Evolutionary conservation across 2,888 invertebrate genomes (phyloP).

Genomic region (Drosophila robusta): DNA sequence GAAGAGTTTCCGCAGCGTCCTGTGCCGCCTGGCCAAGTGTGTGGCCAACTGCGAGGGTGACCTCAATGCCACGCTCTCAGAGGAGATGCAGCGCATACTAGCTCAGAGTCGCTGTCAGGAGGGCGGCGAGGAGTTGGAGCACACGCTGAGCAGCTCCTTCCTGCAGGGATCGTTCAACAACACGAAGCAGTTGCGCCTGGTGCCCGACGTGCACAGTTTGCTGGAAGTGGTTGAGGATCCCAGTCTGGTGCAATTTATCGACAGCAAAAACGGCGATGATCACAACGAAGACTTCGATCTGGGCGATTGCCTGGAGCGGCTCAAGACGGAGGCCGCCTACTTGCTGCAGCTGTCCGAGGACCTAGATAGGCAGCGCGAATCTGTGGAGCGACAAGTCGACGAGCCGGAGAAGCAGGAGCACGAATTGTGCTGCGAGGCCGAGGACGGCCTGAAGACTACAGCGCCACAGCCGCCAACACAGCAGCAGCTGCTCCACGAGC

Average conservation of each 20-base stretch:
- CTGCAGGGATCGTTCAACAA: slow-evolving; percentile 66
- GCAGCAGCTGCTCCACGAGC: slow-evolving; percentile 65
- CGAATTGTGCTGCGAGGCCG: slow-evolving; percentile 71
- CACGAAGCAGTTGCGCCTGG: slow-evolving; percentile 88
- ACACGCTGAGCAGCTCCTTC: slow-evolving; percentile 69
- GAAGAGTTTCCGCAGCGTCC: slow-evolving; percentile 88
- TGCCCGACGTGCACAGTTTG: slow-evolving; percentile 88
- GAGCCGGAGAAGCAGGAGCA: slow-evolving; percentile 74
- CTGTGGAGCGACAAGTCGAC: slow-evolving; percentile 66
- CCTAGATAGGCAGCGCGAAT: slow-evolving; percentile 67
- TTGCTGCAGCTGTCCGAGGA: slow-evolving; percentile 88
- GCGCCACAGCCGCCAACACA: slow-evolving; percentile 36
- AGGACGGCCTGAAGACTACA: slow-evolving; percentile 72
- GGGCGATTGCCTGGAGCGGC: slow-evolving; percentile 88
- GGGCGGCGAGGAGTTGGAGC: slow-evolving; percentile 65
- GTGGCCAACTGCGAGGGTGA: slow-evolving; percentile 92
- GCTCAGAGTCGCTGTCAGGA: slow-evolving; percentile 74
- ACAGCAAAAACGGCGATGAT: slow-evolving; percentile 86
- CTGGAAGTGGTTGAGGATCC: slow-evolving; percentile 88
- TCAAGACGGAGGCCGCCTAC: slow-evolving; percentile 90
- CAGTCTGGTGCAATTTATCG: slow-evolving; percentile 87
- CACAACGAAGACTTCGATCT: slow-evolving; percentile 86
- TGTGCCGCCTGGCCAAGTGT: slow-evolving; percentile 90
- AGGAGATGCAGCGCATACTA: slow-evolving; percentile 85
- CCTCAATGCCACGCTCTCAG: slow-evolving; percentile 90